Conservation (phyloP, 2,888 invertebrate species). For the Allygus modestus region DNA sequence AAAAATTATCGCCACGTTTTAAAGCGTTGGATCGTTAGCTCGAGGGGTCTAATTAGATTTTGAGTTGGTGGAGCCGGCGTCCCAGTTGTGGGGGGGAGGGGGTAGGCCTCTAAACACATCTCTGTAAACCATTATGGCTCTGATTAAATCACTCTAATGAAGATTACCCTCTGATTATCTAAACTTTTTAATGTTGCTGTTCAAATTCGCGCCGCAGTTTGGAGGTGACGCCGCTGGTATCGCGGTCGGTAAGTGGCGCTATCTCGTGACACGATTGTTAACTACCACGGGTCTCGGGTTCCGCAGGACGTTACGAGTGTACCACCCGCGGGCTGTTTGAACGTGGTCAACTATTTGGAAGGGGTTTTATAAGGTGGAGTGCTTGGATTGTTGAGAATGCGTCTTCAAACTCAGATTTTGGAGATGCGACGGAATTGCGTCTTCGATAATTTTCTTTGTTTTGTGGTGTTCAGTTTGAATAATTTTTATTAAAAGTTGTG, state of each 20-base stretch:
- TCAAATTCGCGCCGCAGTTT: not conserved
- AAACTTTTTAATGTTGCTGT: not conserved
- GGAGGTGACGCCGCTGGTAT: not conserved
- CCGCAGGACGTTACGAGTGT: not conserved
- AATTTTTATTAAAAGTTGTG: no score
- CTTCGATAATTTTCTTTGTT: no score
- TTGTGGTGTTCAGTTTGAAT: no score
- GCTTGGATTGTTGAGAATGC: no score
- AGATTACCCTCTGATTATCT: not conserved
- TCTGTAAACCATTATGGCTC: conserved; percentile 15
- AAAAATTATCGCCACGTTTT: conserved; percentile 48
- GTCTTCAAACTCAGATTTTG: no score
- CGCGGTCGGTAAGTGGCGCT: conserved; percentile 21
- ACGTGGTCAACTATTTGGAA: not conserved
- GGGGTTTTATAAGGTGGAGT: no score
- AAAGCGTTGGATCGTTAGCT: conserved; percentile 52
- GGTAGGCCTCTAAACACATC: conserved; percentile 24
- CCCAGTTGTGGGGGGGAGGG: not conserved
- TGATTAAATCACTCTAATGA: conserved; percentile 14
- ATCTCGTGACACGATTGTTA: not conserved
- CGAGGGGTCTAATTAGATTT: conserved; percentile 53
- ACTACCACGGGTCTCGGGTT: not conserved
- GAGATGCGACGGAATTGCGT: no score
- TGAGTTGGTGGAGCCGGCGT: conserved; percentile 6
- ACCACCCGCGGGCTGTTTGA: not conserved